Base-by-base conservation (phyloP, 2,888 invertebrate species). In the Pimpla rufipes region DNA sequence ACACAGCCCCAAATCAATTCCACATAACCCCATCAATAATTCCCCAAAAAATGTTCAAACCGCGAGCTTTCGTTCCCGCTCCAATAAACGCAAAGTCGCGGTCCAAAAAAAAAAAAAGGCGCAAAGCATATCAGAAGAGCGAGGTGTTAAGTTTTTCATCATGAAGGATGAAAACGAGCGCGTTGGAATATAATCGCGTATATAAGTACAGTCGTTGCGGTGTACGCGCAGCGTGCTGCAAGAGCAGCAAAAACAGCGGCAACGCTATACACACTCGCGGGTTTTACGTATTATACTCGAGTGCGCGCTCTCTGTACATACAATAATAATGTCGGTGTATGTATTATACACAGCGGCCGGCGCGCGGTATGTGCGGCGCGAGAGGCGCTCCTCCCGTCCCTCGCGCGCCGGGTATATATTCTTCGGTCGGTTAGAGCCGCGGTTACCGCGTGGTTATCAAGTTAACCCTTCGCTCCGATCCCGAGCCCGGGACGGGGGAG, bases 371-470 rank as follows among this genome's bases (percentile, higher is more conserved):
- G 29, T 66, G 18, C 16, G 55, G 29, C 29, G 29, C 29, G 29
- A 29, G 5, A 5, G 11, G 42, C 50, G 55, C 75, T 67, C 79
- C 68, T 47, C 77, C 62, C 76, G 79, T 84, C 82, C 79, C 82
- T 76, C 81, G 76, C 84, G 79, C 79, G 67, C 77, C 76, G 55
- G 83, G 76, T 73, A 80, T 73, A 80, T 82, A 85, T 82, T 84
- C 79, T 62, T 62, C 86, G 85, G 79, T 84, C 80, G 87, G 85
- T 85, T 84, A 87, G 84, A 86, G 81, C 86, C 90, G 91, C 89
- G 90, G 91, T 91, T 91, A 90, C 92, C 91, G 88, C 91, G 89
- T 91, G 91, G 92, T 92, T 92, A 92, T 92, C 92, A 92, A 91
- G 91, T 92, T 92, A 93, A 93, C 93, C 93, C 92, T 92, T 93